These are phyloP conservation scores for Lamellibrachia columna DNA, from an alignment of 2,888 invertebrate genomes.

Conservation along the genomic window DNA sequence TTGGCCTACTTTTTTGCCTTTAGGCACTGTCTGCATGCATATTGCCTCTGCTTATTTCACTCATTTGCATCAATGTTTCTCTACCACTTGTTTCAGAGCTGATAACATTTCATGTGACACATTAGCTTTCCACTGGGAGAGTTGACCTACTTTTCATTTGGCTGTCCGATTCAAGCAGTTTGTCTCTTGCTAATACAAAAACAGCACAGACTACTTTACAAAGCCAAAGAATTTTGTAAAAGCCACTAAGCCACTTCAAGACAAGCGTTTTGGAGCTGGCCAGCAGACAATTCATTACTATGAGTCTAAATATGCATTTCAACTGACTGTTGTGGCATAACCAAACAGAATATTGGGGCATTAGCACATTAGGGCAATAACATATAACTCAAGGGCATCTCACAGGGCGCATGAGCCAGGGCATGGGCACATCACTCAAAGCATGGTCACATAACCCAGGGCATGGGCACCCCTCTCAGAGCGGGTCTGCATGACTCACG, in stretches of 20 bases:
- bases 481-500: no score
- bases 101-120: background rate
- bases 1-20: background rate
- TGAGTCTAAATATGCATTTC: no score
- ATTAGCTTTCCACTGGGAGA: background rate
- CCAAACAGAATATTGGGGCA: no score
- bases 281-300: background rate
- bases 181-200: background rate
- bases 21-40: background rate
- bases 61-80: constrained; percentile 1
- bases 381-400: no score
- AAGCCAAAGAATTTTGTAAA: background rate
- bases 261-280: background rate
- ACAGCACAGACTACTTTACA: background rate
- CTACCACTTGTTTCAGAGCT: background rate
- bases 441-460: no score
- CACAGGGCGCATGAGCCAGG: no score
- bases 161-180: background rate
- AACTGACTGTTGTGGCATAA: no score
- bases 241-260: background rate
- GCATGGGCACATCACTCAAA: no score
- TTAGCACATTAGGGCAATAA: no score
- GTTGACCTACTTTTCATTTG: background rate
- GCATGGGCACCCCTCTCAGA: no score
- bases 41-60: background rate